Conservation (phyloP, 2,113 vertebrate genomes). For the Meles meles region DNA sequence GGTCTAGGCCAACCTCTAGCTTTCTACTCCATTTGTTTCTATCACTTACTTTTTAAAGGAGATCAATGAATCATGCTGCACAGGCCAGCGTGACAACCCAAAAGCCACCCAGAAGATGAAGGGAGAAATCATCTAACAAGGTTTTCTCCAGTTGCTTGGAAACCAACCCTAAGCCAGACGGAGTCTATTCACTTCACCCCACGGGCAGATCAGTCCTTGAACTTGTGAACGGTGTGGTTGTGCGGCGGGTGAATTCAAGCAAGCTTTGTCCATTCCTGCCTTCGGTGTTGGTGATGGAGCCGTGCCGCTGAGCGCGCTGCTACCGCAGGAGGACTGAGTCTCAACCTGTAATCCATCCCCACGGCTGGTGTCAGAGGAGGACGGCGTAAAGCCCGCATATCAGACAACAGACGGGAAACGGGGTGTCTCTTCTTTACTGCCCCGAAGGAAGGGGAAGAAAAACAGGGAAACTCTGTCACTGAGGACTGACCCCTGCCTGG, state of each 20-base stretch:
- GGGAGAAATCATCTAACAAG: neutral
- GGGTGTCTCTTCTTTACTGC: accelerated
- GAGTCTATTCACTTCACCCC: neutral
- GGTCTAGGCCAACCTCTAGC: neutral
- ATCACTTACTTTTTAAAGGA: neutral
- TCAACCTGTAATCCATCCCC: neutral
- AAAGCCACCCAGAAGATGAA: neutral
- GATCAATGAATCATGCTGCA: neutral
- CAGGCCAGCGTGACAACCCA: neutral
- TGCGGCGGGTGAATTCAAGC: too few species aligned
- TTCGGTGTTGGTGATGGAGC: neutral
- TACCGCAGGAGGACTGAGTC: neutral
- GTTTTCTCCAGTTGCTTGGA: neutral
- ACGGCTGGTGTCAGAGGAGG: too few species aligned
- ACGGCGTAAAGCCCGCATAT: too few species aligned
- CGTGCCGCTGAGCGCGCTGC: neutral
- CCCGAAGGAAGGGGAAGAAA: neutral
- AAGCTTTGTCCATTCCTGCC: too few species aligned
- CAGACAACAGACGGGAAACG: neutral
- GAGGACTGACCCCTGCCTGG: neutral
- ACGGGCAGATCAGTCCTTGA: accelerated
- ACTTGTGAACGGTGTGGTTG: neutral
- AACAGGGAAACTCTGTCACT: too few species aligned
- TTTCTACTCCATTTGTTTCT: neutral
- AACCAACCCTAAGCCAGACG: too few species aligned